phyloP scores from a whole-genome alignment of 1,140 invertebrate species.

The Temnothorax longispinosus region DNA sequence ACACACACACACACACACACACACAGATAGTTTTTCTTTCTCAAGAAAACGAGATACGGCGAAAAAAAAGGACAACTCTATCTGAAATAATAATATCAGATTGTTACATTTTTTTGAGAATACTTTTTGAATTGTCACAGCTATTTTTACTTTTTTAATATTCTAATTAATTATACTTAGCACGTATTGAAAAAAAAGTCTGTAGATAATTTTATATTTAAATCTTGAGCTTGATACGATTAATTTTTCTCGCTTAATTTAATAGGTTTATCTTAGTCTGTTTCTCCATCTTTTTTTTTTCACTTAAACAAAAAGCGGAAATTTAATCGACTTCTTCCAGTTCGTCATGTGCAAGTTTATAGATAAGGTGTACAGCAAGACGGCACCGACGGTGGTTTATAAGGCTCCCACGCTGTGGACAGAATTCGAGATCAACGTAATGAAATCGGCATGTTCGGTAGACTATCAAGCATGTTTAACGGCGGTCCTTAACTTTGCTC shows the following conservation, averaged over 20 bases:
- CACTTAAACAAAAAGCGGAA: neutral
- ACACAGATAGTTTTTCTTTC: too few relatives aligned
- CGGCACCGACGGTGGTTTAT: neutral
- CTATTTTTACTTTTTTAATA: neutral
- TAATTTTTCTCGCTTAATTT: neutral
- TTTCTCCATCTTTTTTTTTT: neutral
- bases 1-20: too few relatives aligned
- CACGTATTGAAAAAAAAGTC: neutral
- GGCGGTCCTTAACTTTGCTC: neutral
- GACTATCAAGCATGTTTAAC: conserved; percentile 42
- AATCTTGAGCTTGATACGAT: neutral
- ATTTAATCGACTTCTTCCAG: conserved; percentile 27
- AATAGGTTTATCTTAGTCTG: neutral
- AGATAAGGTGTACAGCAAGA: conserved; percentile 9
- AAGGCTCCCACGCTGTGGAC: conserved; percentile 19
- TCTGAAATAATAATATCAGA: neutral
- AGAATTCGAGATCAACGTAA: conserved; percentile 34
- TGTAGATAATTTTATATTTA: neutral
- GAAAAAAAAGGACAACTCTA: neutral
- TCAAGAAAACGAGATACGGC: neutral
- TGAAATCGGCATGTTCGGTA: conserved; percentile 44
- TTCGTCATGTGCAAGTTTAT: conserved; percentile 44
- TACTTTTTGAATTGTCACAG: neutral
- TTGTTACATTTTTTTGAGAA: neutral
- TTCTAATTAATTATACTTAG: neutral